phyloP scores from a whole-genome alignment of 2,888 invertebrate genomes.

The Podabrus alpinus region DNA sequence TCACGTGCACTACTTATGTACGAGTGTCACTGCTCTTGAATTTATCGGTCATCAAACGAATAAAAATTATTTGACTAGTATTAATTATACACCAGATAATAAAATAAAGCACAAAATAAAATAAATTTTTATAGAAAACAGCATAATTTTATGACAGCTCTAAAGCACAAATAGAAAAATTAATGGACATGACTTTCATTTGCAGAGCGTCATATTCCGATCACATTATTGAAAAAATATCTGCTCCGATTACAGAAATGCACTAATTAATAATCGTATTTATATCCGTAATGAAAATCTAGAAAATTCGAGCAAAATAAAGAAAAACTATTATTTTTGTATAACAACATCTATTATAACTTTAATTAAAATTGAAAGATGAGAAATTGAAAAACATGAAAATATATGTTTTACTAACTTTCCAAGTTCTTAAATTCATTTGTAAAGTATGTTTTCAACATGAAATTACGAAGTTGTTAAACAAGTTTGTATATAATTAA shows the following conservation, averaged over 20 bases:
- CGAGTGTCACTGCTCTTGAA: background rate
- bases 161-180: too few relatives aligned
- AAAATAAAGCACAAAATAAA: too few relatives aligned
- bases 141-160: background rate
- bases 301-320: too few relatives aligned
- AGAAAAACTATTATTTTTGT: too few relatives aligned
- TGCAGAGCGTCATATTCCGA: too few relatives aligned
- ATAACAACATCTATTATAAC: too few relatives aligned
- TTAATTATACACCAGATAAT: background rate
- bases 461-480: background rate
- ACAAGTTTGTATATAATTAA: background rate
- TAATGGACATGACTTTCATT: too few relatives aligned
- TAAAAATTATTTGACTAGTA: background rate
- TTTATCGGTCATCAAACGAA: background rate
- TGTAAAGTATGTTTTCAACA: background rate
- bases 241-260: background rate
- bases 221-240: too few relatives aligned
- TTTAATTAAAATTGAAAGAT: background rate
- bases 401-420: background rate
- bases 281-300: too few relatives aligned
- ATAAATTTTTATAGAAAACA: background rate
- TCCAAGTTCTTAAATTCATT: background rate
- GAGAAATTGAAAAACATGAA: background rate
- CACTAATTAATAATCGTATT: background rate
- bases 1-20: background rate